Evolutionary conservation across 2,797 vertebrate genomes (phyloP).

Genomic region (Scolopax bukidnonensis): DNA sequence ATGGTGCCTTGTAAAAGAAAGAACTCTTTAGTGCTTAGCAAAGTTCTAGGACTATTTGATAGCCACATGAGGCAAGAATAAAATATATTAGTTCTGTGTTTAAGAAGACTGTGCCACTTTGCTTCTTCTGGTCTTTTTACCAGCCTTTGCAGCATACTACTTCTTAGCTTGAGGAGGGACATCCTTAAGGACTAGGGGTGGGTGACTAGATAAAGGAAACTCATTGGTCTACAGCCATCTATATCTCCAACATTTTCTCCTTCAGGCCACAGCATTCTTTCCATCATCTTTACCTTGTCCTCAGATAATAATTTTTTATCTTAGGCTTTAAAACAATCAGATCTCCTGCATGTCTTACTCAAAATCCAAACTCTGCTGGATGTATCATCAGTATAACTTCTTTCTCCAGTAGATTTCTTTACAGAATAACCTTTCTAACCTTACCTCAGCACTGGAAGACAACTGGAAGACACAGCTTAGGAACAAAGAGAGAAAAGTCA

Average conservation of each 20-base stretch:
- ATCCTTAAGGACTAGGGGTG: background rate
- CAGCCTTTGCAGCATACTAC: background rate
- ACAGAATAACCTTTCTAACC: background rate
- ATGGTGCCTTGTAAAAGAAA: background rate
- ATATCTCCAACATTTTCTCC: background rate
- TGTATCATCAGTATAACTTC: background rate
- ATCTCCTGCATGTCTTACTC: fast-evolving
- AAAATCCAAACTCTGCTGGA: background rate
- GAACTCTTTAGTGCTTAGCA: background rate
- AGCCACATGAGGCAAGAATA: background rate
- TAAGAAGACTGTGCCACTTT: background rate
- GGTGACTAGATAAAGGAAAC: background rate
- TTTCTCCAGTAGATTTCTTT: background rate
- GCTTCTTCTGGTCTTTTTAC: background rate
- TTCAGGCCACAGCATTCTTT: background rate
- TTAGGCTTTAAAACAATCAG: background rate
- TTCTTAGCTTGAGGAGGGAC: background rate
- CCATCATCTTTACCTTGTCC: background rate
- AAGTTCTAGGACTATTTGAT: background rate
- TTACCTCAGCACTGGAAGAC: background rate
- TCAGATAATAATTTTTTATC: background rate
- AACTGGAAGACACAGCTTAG: background rate
- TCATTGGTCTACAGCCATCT: background rate
- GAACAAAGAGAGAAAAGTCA: background rate
- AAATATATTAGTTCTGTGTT: background rate